Base-by-base conservation (phyloP, 2,113 vertebrate species). In the Bos indicus region DNA sequence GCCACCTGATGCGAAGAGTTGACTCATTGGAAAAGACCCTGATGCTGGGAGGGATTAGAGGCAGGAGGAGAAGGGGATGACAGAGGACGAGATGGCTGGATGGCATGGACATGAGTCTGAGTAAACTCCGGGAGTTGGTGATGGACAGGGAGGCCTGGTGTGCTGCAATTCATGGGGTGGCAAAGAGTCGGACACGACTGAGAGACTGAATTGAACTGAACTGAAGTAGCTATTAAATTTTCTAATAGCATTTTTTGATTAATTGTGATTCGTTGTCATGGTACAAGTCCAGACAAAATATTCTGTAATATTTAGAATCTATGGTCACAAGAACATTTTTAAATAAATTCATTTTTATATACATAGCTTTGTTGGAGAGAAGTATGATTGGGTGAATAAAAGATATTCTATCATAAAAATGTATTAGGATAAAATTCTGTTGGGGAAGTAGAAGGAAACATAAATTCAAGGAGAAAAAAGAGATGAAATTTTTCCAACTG, bases 211-310 rank as follows among this genome's bases (percentile, higher is more conserved):
- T 25, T 59, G 57, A 60, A 60, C 59, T 60, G 59, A 60, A 60
- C 13, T 60, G 28, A 60, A 30, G 59, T 90, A 95, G 33, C 85
- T 94, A 71, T 74, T 97, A 91, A 48, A 87, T 54, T 64, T 52
- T 94, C 57, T 64, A 94, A 92, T 74, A 81, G 52, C 60, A 92
- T 86, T 80, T 96, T 95, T 93, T 86, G 48, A 87, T 95, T 96
- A 82, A 85, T 80, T 91, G 54, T 85, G 14, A 40, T 36, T 48
- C 60, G 62, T 85, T 7, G 3, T 83, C 62, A 64, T 51, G 48
- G 59, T 88, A 77, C 52, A 88, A 97, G 83, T 64, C 40, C 54
- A 95, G 85, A 88, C 54, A 89, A 91, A 95, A 92, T 87, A 54
- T 74, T 80, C 71, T 87, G 89, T 94, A 93, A 95, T 23, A 87